Percentiles rank a stretch among this genome's conserved stretches.
Evolutionary conservation across 2,888 invertebrate species (phyloP).

Genomic region (Meghimatium bilineatum): DNA sequence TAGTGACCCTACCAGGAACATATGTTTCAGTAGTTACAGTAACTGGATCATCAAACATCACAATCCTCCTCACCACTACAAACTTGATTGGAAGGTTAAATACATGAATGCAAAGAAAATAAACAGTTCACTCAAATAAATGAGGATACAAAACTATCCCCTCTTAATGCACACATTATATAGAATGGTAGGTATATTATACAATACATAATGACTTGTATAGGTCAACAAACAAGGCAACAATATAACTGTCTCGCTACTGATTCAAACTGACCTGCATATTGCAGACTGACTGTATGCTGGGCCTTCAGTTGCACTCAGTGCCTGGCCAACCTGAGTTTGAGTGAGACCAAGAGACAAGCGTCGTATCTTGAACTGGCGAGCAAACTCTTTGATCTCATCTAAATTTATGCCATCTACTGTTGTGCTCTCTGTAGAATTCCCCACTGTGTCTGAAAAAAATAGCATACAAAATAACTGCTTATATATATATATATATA

Average conservation of each 20-base stretch:
- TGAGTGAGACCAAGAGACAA: slow-evolving; percentile 95
- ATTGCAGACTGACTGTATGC: slow-evolving; percentile 99
- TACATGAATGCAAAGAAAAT: no score
- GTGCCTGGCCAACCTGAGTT: slow-evolving; percentile 90
- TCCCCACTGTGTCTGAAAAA: slow-evolving; percentile 82
- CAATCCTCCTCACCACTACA: no score
- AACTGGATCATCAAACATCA: no score
- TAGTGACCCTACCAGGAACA: no score
- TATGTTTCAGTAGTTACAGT: no score
- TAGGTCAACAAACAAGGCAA: neutral
- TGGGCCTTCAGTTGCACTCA: slow-evolving; percentile 96
- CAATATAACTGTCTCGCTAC: neutral
- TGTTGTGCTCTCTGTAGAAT: slow-evolving; percentile 93
- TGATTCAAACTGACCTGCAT: slow-evolving; percentile 86
- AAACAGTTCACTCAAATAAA: no score
- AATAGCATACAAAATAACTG: no score
- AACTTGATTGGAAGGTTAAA: no score
- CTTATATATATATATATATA: no score
- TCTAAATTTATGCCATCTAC: slow-evolving; percentile 97
- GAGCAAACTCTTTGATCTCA: slow-evolving; percentile 98
- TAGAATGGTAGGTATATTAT: no score
- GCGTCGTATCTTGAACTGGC: slow-evolving; percentile 95
- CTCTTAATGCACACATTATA: no score
- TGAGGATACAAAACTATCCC: no score
- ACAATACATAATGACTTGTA: neutral